A percentile compares a stretch with the other conserved stretches of the same genome.
phyloP scores from a whole-genome alignment of 2,113 vertebrate species.

The Echinops telfairi region DNA sequence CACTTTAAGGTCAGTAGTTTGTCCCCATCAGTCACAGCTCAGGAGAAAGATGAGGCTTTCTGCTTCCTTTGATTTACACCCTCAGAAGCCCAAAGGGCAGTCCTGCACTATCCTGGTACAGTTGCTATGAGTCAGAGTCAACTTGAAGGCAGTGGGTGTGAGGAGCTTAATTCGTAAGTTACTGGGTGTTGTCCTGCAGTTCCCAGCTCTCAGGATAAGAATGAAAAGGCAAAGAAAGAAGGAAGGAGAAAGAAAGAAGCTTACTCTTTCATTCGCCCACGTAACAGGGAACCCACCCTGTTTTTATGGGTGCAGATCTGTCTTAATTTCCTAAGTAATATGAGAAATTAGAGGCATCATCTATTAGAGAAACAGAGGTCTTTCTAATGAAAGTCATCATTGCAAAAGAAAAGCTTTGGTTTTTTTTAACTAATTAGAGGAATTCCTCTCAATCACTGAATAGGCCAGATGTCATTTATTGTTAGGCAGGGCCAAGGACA shows the following conservation, averaged over 20 bases:
- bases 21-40: too few species aligned
- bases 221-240: not conserved
- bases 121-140: too few species aligned
- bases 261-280: not conserved
- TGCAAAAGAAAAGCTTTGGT: not conserved
- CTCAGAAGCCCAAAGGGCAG: too few species aligned
- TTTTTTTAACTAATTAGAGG: not conserved
- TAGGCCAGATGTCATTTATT: not conserved
- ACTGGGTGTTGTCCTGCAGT: not conserved
- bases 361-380: not conserved
- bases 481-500: not conserved
- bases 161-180: too few species aligned
- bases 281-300: not conserved
- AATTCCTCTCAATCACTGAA: not conserved
- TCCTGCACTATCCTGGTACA: too few species aligned
- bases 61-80: too few species aligned
- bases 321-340: not conserved
- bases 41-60: too few species aligned
- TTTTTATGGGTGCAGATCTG: not conserved
- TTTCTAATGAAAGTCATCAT: not conserved
- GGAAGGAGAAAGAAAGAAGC: not conserved
- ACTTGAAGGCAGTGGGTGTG: too few species aligned
- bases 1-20: too few species aligned
- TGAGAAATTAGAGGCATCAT: constrained; percentile 10
- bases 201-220: not conserved